Evolutionary conservation across 2,888 invertebrate species (phyloP), one percentile per base, ranked within the genome.

Genomic region (Cerceris rybyensis): DNA sequence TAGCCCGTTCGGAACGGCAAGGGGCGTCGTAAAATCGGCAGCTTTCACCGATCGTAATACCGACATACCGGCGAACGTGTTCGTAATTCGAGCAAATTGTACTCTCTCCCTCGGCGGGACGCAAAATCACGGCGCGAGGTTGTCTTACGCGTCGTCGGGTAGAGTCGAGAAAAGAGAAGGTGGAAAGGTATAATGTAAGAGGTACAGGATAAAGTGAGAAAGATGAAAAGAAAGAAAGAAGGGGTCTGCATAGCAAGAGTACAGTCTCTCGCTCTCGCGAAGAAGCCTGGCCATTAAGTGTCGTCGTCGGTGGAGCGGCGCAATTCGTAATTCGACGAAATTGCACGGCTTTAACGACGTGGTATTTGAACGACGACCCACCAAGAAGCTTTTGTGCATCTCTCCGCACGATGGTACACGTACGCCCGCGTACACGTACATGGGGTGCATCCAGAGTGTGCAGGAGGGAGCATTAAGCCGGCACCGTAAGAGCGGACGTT

Each of bases 241-340:
- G 28, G 28, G 1, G 28, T 4, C 28, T 28, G 28, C 28, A 28
- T 28, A 28, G 28, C 28, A 28, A 28, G 28, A 28, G 28, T 28
- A 28, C 28, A 4, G 28, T 28, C 28, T 28, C 28, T 28, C 28
- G 28, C 28, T 28, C 28, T 28, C 28, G 28, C 28, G 28, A 28
- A 4, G 28, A 28, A 28, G 28, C 28, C 28, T 17, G 68, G 61
- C 63, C 75, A 75, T 83, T 83, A 84, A 78, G 60, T 70, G 70
- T 78, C 81, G 75, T 75, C 70, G 61, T 46, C 64, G 72, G 50
- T 49, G 46, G 54, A 75, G 52, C 66, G 78, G 64, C 54, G 69
- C 82, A 76, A 75, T 82, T 82, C 79, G 79, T 83, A 83, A 83
- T 84, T 83, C 72, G 83, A 78, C 81, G 75, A 83, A 84, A 83